phyloP scores from a whole-genome alignment of 2,797 vertebrate genomes.

The Bradypodion ventrale region DNA sequence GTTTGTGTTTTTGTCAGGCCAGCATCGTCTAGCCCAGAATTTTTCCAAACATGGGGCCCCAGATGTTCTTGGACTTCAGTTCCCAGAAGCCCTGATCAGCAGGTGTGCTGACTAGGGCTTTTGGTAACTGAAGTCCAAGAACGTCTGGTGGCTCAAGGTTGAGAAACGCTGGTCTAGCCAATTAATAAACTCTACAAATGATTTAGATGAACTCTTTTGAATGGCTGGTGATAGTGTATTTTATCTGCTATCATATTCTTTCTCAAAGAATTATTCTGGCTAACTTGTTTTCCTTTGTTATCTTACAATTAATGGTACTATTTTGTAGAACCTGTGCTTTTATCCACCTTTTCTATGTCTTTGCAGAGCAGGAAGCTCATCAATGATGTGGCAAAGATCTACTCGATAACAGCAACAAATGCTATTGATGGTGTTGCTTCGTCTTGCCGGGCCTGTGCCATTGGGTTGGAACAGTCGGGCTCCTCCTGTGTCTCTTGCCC shows the following conservation, averaged over 20 bases:
- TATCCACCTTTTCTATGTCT: conserved; percentile 47
- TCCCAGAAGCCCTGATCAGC: too few species aligned
- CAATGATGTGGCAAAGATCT: conserved; percentile 91
- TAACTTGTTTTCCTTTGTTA: neutral
- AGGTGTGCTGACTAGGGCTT: too few species aligned
- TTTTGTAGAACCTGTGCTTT: neutral
- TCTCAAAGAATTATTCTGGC: neutral
- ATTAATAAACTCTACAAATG: neutral
- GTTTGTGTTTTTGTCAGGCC: neutral
- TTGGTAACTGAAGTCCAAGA: too few species aligned
- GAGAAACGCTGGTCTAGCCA: neutral
- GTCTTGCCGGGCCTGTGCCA: conserved; percentile 87
- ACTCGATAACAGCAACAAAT: conserved; percentile 88
- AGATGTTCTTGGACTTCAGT: too few species aligned
- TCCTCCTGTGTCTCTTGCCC: conserved; percentile 94
- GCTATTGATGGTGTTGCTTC: conserved; percentile 89
- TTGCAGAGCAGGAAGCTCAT: conserved; percentile 84
- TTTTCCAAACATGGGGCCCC: too few species aligned
- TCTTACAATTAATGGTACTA: neutral
- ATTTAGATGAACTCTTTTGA: neutral
- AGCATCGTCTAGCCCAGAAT: too few species aligned
- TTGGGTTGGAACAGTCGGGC: conserved; percentile 80
- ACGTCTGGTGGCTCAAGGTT: too few species aligned
- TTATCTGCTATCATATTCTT: neutral
- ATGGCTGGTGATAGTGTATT: neutral